A percentile compares a stretch with the other conserved stretches of the same genome.
phyloP scores from a whole-genome alignment of 2,797 vertebrate species.

The Microctenopoma steveboyesi region DNA sequence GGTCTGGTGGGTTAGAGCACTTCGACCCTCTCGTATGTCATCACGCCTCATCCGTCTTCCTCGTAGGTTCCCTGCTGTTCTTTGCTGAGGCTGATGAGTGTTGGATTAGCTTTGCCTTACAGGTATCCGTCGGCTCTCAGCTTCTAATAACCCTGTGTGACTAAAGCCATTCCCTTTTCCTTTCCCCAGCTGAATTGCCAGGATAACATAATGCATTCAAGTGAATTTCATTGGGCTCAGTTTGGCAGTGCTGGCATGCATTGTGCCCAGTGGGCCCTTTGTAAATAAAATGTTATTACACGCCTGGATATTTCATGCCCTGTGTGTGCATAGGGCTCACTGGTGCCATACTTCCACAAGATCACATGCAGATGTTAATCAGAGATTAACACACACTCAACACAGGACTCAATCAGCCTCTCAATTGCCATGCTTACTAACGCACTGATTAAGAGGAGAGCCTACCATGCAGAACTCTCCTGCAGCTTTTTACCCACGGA shows the following conservation, averaged over 20 bases:
- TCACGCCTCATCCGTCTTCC: slow-evolving; percentile 41
- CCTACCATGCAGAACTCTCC: slow-evolving; percentile 75
- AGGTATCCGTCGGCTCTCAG: slow-evolving; percentile 68
- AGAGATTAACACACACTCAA: slow-evolving; percentile 79
- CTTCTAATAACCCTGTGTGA: slow-evolving; percentile 66
- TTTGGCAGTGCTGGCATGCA: slow-evolving; percentile 74
- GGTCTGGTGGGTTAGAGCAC: slow-evolving; percentile 28
- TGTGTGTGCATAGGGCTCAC: slow-evolving; percentile 78
- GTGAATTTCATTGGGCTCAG: slow-evolving; percentile 69
- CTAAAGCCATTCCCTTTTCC: slow-evolving; percentile 65
- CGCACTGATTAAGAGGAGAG: slow-evolving; percentile 78
- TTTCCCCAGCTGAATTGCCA: slow-evolving; percentile 58
- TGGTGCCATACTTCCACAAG: slow-evolving; percentile 80
- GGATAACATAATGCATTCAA: slow-evolving; percentile 74
- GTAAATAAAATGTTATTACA: slow-evolving; percentile 85
- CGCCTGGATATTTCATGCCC: slow-evolving; percentile 81
- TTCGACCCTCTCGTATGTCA: slow-evolving; percentile 46
- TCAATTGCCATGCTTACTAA: slow-evolving; percentile 74
- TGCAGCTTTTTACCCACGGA: slow-evolving; percentile 63
- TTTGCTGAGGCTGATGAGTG: slow-evolving; percentile 43
- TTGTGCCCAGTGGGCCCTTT: slow-evolving; percentile 82
- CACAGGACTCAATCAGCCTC: slow-evolving; percentile 79
- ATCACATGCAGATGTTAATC: slow-evolving; percentile 86
- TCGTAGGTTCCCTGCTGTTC: slow-evolving; percentile 43
- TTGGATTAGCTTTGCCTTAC: slow-evolving; percentile 61